These are phyloP conservation scores for Drosophila mulleri DNA, from an alignment of 2,888 invertebrate genomes.

Conservation along the genomic window DNA sequence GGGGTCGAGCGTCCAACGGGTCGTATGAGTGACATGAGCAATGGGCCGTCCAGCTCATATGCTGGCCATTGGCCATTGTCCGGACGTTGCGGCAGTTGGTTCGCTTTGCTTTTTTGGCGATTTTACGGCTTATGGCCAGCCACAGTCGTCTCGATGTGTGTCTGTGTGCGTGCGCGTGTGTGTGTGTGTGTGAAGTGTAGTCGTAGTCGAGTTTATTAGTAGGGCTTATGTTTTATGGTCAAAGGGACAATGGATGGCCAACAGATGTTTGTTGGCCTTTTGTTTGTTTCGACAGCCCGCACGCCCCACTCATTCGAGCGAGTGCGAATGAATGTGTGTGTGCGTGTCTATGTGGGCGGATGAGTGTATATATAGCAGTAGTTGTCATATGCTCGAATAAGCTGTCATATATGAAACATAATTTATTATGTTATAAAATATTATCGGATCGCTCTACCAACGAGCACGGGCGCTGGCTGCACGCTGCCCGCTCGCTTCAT, in stretches of 20 bases:
- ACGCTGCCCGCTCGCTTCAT: conserved; percentile 64
- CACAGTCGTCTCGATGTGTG: conserved; percentile 33
- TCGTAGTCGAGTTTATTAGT: conserved; percentile 75
- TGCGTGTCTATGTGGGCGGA: conserved; percentile 2
- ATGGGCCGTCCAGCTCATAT: conserved; percentile 49
- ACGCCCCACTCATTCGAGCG: conserved; percentile 29
- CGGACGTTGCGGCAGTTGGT: conserved; percentile 55
- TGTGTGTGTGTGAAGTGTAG: conserved; percentile 59
- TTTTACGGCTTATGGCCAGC: conserved; percentile 80
- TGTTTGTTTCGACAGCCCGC: conserved; percentile 58
- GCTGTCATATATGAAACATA: conserved; percentile 79
- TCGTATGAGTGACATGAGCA: conserved; percentile 75
- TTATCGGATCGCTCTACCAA: conserved; percentile 65
- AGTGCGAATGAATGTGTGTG: conserved; percentile 13
- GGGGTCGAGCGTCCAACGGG: conserved; percentile 43
- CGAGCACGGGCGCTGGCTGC: conserved; percentile 16
- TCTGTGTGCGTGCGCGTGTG: conserved; percentile 15
- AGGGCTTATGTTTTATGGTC: conserved; percentile 78
- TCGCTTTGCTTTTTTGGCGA: conserved; percentile 80
- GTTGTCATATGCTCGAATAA: conserved; percentile 79
- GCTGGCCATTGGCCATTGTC: conserved; percentile 51
- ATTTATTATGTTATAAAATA: conserved; percentile 82
- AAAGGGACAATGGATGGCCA: conserved; percentile 78
- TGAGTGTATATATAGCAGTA: conserved; percentile 35
- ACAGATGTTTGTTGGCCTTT: conserved; percentile 77